Evolutionary conservation across 2,797 vertebrate species (phyloP).

Genomic region (Schizopygopsis malacanthus): DNA sequence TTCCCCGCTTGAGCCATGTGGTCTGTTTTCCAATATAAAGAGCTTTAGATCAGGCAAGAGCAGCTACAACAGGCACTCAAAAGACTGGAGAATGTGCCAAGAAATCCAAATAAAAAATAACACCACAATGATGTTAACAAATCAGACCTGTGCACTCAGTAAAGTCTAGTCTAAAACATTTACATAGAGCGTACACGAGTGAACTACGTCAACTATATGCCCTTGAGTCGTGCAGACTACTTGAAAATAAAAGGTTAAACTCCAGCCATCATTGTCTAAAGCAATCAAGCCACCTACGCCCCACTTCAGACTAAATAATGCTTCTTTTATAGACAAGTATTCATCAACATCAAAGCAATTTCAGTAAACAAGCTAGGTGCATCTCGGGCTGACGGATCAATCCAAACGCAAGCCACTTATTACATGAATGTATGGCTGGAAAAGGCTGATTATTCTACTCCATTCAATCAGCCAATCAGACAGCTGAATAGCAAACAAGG

Average conservation of each 20-base stretch:
- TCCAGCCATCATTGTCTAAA: neutral
- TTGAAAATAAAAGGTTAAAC: conserved; percentile 17
- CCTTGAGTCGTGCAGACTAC: neutral
- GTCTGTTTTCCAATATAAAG: conserved; percentile 44
- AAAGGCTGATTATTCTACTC: conserved; percentile 6
- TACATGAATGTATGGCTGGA: conserved; percentile 9
- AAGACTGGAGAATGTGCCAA: neutral
- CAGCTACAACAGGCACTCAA: neutral
- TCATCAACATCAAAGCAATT: conserved; percentile 34
- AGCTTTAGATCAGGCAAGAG: conserved; percentile 24
- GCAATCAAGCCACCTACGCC: conserved; percentile 25
- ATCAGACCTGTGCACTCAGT: neutral
- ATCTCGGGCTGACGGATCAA: neutral
- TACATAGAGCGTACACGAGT: neutral
- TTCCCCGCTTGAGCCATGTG: conserved; percentile 20
- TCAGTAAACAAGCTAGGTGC: neutral
- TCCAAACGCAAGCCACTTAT: neutral
- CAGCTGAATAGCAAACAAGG: conserved; percentile 2
- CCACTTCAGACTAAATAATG: conserved; percentile 24
- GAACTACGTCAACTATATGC: neutral
- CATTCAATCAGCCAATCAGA: conserved; percentile 25
- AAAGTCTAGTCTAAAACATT: conserved; percentile 14
- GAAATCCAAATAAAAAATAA: neutral
- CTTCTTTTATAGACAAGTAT: conserved; percentile 15
- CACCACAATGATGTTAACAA: neutral